A percentile compares a stretch with the other conserved stretches of the same genome.
Evolutionary conservation across 2,113 vertebrate genomes (phyloP).

Genomic region (Eptesicus fuscus): DNA sequence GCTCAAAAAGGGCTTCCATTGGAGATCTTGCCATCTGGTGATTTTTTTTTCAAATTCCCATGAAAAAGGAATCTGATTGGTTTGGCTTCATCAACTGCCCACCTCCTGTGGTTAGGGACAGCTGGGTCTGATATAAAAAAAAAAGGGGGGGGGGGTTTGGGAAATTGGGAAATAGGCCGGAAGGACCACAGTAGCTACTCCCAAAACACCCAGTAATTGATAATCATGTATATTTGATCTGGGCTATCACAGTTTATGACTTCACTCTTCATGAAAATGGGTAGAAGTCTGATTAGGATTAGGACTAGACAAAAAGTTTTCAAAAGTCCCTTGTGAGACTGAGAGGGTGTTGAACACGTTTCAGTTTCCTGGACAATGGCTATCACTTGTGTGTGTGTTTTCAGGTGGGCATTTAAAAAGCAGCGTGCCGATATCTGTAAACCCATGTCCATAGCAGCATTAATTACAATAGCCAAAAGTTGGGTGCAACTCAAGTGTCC

Average conservation of each 20-base stretch:
- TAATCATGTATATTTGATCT: background rate
- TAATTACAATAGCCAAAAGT: background rate
- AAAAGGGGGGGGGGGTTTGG: background rate
- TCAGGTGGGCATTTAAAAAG: background rate
- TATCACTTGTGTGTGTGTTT: background rate
- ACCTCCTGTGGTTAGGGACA: background rate
- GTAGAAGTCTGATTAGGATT: background rate
- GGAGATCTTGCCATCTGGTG: background rate
- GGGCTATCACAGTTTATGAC: background rate
- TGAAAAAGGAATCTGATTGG: background rate
- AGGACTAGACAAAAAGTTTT: background rate
- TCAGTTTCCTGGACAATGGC: background rate
- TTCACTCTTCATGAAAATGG: background rate
- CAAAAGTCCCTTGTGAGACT: background rate
- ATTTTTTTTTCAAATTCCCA: background rate
- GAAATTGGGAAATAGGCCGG: background rate
- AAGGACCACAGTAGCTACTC: background rate
- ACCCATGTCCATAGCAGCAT: background rate
- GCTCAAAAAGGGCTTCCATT: background rate
- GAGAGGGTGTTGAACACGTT: background rate
- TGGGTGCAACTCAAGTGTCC: background rate
- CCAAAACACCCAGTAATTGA: background rate
- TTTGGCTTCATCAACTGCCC: background rate
- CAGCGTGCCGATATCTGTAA: background rate
- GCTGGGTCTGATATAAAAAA: background rate